A percentile compares a stretch with the other conserved stretches of the same genome.
These are phyloP conservation scores for Drosophila vallismaia DNA, from an alignment of 2,888 invertebrate genomes.

Conservation along the genomic window DNA sequence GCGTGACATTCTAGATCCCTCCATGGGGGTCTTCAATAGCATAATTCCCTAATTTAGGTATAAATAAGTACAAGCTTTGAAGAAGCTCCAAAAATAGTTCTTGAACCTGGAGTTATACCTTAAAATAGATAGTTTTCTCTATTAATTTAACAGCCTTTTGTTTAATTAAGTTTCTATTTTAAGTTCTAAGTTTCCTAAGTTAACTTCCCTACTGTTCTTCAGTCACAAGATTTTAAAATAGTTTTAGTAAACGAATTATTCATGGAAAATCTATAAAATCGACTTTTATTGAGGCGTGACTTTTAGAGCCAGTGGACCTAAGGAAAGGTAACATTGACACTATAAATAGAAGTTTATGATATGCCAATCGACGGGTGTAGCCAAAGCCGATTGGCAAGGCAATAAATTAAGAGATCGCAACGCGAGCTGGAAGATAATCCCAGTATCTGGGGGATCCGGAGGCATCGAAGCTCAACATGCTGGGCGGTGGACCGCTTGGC, in stretches of 20 bases:
- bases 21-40: background rate
- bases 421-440: conserved; percentile 13
- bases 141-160: background rate
- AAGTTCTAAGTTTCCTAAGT: background rate
- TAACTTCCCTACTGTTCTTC: background rate
- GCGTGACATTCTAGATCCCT: conserved; percentile 60
- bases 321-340: conserved; percentile 12
- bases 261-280: conserved; percentile 2
- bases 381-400: conserved; percentile 37
- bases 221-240: conserved; percentile 15
- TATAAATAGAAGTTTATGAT: conserved; percentile 43
- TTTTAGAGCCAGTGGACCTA: conserved; percentile 16
- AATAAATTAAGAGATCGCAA: conserved; percentile 44
- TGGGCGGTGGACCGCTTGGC: conserved; percentile 61
- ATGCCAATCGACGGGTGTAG: conserved; percentile 32
- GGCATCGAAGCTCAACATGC: conserved; percentile 61
- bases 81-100: too few species aligned
- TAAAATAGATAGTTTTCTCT: background rate
- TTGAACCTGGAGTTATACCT: too few species aligned
- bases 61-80: too few species aligned
- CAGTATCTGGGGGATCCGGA: conserved; percentile 13
- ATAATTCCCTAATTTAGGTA: too few species aligned
- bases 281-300: conserved; percentile 32
- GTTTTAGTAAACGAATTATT: conserved; percentile 45
- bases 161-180: background rate